phyloP scores from a whole-genome alignment of 1,140 invertebrate species.

The Tyrophagus putrescentiae region DNA sequence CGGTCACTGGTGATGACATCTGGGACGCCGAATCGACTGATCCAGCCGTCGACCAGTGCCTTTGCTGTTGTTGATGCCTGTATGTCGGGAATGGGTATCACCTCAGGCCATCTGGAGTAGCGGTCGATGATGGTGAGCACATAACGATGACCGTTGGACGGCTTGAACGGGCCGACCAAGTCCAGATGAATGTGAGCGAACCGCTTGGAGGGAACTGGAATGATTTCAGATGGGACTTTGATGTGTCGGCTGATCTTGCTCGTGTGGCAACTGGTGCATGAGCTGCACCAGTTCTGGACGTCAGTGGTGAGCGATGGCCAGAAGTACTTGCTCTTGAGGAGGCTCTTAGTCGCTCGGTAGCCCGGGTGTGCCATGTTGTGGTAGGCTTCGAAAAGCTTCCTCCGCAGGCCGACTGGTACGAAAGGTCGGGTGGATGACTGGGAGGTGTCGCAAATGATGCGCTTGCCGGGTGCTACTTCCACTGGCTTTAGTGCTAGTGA shows the following conservation, averaged over 20 bases:
- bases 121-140: constrained; percentile 35
- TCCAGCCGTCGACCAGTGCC: constrained; percentile 32
- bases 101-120: constrained; percentile 36
- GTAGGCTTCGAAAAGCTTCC: neutral
- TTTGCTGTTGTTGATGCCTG: constrained; percentile 31
- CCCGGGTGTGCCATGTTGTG: neutral
- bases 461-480: no score
- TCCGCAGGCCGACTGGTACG: neutral
- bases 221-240: constrained; percentile 1
- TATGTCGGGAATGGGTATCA: constrained; percentile 32
- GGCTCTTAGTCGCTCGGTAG: neutral
- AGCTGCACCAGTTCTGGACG: neutral
- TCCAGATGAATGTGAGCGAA: constrained; percentile 39
- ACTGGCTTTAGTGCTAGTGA: no score
- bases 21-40: constrained; percentile 27
- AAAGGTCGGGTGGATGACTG: neutral
- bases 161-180: constrained; percentile 36
- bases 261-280: constrained; percentile 17
- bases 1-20: constrained; percentile 32
- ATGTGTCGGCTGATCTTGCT: constrained; percentile 19
- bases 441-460: neutral
- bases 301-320: neutral
- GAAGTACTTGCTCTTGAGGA: neutral
- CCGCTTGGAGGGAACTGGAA: neutral
- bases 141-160: constrained; percentile 30